phyloP scores from a whole-genome alignment of 2,888 invertebrate species.

The Chymomyza procnemis region DNA sequence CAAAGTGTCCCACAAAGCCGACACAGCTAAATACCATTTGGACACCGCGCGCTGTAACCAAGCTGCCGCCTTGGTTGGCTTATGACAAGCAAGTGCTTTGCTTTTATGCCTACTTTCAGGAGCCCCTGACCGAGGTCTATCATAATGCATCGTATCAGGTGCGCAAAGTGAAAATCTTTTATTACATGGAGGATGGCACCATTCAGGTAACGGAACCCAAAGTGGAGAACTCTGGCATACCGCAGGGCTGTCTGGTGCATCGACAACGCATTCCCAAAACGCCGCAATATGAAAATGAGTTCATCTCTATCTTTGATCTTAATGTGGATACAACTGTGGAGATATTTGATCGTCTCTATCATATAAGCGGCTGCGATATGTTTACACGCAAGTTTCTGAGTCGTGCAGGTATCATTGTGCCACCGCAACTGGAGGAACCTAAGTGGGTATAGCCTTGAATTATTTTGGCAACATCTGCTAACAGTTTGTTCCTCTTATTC shows the following conservation, averaged over 20 bases:
- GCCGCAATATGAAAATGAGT: slow-evolving; percentile 85
- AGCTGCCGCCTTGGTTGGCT: slow-evolving; percentile 90
- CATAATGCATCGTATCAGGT: slow-evolving; percentile 83
- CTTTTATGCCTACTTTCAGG: slow-evolving; percentile 77
- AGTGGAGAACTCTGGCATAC: slow-evolving; percentile 89
- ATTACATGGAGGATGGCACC: slow-evolving; percentile 94
- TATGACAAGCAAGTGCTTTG: slow-evolving; percentile 89
- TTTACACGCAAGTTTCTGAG: slow-evolving; percentile 92
- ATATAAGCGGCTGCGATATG: slow-evolving; percentile 90
- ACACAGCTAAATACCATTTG: slow-evolving; percentile 85
- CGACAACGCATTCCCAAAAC: slow-evolving; percentile 90
- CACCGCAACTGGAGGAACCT: slow-evolving; percentile 83
- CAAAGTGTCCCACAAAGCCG: slow-evolving; percentile 77
- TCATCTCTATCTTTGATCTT: slow-evolving; percentile 90
- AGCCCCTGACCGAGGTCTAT: slow-evolving; percentile 84
- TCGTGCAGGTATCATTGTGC: slow-evolving; percentile 90
- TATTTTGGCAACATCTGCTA: background rate
- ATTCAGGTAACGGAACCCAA: slow-evolving; percentile 91
- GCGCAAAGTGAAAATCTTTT: slow-evolving; percentile 89
- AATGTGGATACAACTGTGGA: slow-evolving; percentile 90
- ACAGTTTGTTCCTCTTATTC: background rate
- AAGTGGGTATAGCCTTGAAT: slow-evolving; percentile 70
- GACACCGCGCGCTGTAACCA: slow-evolving; percentile 86
- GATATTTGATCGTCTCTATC: slow-evolving; percentile 89
- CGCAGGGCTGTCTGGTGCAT: slow-evolving; percentile 89